These are phyloP conservation scores for Colaptes auratus DNA, from an alignment of 2,113 vertebrate genomes.

Conservation along the genomic window DNA sequence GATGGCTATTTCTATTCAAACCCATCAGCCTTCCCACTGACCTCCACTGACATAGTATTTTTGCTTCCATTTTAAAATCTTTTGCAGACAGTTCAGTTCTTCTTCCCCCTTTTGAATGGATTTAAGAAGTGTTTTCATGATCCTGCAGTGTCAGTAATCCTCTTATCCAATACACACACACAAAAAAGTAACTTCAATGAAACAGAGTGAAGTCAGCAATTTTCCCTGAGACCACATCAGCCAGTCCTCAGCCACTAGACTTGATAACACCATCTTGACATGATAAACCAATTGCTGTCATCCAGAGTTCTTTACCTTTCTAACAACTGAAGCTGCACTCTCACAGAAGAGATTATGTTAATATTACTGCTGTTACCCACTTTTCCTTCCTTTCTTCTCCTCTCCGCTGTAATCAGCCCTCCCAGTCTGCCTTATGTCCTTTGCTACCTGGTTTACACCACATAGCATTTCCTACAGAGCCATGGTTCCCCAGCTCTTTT, in stretches of 20 bases:
- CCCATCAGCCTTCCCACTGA: not conserved
- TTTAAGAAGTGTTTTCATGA: not conserved
- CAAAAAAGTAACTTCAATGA: not conserved
- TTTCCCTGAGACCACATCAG: not conserved
- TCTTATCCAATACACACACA: not conserved
- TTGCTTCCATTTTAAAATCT: not conserved
- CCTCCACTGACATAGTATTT: not conserved
- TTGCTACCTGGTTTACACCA: not conserved
- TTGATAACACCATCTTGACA: not conserved
- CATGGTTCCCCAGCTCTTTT: not conserved
- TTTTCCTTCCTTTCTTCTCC: not conserved
- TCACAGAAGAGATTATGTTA: not conserved
- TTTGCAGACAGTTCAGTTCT: not conserved
- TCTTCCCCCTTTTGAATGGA: not conserved
- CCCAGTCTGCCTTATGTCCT: not conserved
- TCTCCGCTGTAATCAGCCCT: not conserved
- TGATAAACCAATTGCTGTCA: not conserved
- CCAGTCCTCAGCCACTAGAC: not conserved
- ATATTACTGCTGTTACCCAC: not conserved
- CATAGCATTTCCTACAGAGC: not conserved
- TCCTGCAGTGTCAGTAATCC: fast-evolving
- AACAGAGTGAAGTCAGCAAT: not conserved
- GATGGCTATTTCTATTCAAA: not conserved
- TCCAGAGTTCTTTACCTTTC: not conserved
- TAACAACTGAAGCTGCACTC: not conserved